Conservation (phyloP, 2,797 vertebrate genomes). For the Neopelma chrysocephalum region DNA sequence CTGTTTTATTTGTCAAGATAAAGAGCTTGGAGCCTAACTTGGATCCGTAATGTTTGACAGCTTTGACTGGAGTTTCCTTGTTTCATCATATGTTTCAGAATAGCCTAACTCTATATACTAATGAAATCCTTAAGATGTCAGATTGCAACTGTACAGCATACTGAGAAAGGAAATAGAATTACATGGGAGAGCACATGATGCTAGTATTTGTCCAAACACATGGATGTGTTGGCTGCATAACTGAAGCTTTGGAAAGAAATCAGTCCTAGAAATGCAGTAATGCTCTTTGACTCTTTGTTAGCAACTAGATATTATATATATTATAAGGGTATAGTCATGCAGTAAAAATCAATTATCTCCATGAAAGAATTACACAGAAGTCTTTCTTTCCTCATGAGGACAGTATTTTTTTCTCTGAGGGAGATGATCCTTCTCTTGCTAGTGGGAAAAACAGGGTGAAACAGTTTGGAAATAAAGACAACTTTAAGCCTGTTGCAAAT, state of each 20-base stretch:
- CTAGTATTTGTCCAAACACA: not conserved
- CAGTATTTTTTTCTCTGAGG: accelerated
- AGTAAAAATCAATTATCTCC: not conserved
- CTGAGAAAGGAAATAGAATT: not conserved
- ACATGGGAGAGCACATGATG: not conserved
- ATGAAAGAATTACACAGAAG: not conserved
- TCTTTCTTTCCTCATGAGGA: not conserved
- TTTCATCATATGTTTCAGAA: not conserved
- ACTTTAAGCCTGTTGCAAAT: not conserved
- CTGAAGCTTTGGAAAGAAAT: not conserved
- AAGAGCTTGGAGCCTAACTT: not conserved
- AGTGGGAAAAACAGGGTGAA: not conserved
- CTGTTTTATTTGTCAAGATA: not conserved
- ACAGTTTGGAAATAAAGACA: not conserved
- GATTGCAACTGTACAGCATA: not conserved
- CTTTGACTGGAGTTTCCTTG: not conserved
- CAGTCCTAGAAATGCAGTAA: not conserved
- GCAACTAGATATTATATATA: not conserved
- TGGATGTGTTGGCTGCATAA: not conserved
- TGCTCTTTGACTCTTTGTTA: not conserved
- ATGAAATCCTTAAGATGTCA: not conserved
- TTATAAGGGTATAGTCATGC: not conserved
- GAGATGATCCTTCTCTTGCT: not conserved
- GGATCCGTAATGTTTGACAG: not conserved
- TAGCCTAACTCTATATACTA: not conserved